Percentiles rank a stretch among this genome's conserved stretches.
These are phyloP conservation scores for Bothrops jararaca DNA, from an alignment of 2,113 vertebrate genomes.

Conservation along the genomic window DNA sequence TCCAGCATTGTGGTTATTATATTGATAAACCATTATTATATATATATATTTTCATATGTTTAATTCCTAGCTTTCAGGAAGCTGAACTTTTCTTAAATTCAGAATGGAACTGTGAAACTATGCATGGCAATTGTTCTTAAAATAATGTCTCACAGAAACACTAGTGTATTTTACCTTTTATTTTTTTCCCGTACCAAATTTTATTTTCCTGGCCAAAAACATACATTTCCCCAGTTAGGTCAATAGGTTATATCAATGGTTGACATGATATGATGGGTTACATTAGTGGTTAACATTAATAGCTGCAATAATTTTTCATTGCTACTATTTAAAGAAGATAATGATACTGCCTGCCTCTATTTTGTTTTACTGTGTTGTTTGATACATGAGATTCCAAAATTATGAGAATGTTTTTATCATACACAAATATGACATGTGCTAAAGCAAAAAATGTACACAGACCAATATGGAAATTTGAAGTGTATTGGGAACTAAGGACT, in stretches of 20 bases:
- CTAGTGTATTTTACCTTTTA: conserved; percentile 60
- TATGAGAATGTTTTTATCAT: conserved; percentile 29
- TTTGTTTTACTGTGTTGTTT: conserved; percentile 62
- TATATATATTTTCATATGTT: neutral
- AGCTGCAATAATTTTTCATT: conserved; percentile 70
- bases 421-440: conserved; percentile 2
- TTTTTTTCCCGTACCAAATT: conserved; percentile 57
- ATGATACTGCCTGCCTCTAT: conserved; percentile 62
- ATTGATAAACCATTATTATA: neutral
- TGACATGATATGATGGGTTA: conserved; percentile 48
- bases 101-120: neutral
- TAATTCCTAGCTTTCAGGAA: neutral
- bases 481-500: conserved; percentile 36
- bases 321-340: conserved; percentile 60
- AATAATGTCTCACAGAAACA: conserved; percentile 37
- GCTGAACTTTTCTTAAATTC: neutral
- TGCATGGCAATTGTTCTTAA: neutral
- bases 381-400: conserved; percentile 57
- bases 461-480: conserved; percentile 30
- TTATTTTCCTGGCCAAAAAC: conserved; percentile 62
- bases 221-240: conserved; percentile 49
- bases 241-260: conserved; percentile 55
- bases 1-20: neutral
- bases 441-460: neutral
- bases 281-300: conserved; percentile 55